phyloP scores from a whole-genome alignment of 2,797 vertebrate species.

The Leptodactylus fallax region DNA sequence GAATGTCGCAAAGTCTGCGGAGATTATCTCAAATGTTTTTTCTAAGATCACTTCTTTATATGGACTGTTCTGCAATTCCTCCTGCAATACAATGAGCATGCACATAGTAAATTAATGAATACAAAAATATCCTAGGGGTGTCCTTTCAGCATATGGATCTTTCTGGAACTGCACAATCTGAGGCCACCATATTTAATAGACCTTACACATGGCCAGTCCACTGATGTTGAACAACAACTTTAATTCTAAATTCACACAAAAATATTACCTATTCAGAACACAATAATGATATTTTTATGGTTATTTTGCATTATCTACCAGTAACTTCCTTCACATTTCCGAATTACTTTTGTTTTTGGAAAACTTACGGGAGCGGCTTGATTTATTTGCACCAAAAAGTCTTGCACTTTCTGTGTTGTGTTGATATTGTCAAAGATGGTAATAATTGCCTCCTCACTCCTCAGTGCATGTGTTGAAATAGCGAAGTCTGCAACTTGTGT shows the following conservation, averaged over 20 bases:
- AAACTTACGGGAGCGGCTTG: slow-evolving; percentile 49
- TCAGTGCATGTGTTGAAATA: slow-evolving; percentile 1
- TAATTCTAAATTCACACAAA: background rate
- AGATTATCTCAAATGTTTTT: slow-evolving; percentile 4
- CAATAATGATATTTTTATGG: background rate
- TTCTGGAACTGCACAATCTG: background rate
- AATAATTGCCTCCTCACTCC: background rate
- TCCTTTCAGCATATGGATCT: background rate
- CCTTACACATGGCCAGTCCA: background rate
- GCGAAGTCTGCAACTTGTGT: slow-evolving; percentile 59
- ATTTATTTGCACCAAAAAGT: slow-evolving; percentile 63
- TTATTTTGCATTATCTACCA: too few relatives aligned
- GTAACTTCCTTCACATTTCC: too few relatives aligned
- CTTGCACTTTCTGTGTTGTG: background rate
- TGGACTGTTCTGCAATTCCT: slow-evolving; percentile 4
- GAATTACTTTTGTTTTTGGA: background rate
- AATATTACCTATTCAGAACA: background rate
- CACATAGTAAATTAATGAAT: background rate
- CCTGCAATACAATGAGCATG: slow-evolving; percentile 30
- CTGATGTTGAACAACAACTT: background rate
- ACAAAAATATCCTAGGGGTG: background rate
- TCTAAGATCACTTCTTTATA: background rate
- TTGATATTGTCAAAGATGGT: slow-evolving; percentile 38
- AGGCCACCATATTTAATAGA: background rate
- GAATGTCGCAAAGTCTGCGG: slow-evolving; percentile 19